Evolutionary conservation across 2,888 invertebrate species (phyloP).

Genomic region (Saturnia pavonia): DNA sequence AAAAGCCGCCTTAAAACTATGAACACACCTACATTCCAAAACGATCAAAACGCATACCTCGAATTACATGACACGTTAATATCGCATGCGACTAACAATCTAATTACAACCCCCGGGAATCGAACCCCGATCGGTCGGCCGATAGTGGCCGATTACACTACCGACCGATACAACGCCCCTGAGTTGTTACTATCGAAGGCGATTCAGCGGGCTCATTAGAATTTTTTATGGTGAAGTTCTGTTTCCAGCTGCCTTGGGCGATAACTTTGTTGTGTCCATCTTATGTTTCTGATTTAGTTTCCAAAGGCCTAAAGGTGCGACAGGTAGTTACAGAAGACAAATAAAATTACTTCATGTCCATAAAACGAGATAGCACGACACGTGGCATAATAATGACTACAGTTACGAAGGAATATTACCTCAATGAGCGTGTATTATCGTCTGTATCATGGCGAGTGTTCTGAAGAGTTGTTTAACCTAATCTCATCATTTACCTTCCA

Average conservation of each 20-base stretch:
- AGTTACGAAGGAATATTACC: no score
- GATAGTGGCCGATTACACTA: constrained; percentile 65
- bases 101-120: constrained; percentile 79
- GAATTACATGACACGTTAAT: constrained; percentile 61
- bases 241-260: not conserved
- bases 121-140: constrained; percentile 71
- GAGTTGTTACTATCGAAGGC: constrained; percentile 10
- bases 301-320: not conserved
- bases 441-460: no score
- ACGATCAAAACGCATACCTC: constrained; percentile 50
- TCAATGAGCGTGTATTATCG: no score
- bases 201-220: constrained; percentile 14
- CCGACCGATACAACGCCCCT: constrained; percentile 11
- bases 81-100: constrained; percentile 80
- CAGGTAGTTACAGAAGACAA: not conserved
- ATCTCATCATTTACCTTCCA: no score
- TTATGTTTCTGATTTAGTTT: not conserved
- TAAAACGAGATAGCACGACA: not conserved
- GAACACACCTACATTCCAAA: not conserved
- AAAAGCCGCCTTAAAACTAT: not conserved
- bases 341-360: not conserved
- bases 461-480: no score
- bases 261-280: constrained; percentile 4
- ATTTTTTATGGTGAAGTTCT: constrained; percentile 9
- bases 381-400: not conserved